Evolutionary conservation across 2,888 invertebrate species (phyloP).

Genomic region (Plagodis dolabraria): DNA sequence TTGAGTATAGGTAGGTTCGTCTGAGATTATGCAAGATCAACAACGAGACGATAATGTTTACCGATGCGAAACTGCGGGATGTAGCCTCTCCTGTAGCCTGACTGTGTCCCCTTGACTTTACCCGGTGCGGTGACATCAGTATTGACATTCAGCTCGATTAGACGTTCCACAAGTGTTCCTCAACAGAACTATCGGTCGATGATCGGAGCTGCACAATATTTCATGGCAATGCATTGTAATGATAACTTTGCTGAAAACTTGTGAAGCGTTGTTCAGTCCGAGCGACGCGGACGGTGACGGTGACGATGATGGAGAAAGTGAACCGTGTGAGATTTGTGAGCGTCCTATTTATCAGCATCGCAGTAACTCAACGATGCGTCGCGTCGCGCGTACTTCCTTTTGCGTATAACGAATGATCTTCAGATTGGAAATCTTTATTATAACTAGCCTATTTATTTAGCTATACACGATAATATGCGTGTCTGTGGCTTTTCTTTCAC

Average conservation of each 20-base stretch:
- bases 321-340: conserved; percentile 4
- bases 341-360: background rate
- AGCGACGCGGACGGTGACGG: background rate
- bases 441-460: background rate
- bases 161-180: background rate
- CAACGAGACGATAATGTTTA: conserved; percentile 21
- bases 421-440: background rate
- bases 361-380: background rate
- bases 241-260: conserved; percentile 62
- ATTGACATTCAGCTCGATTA: background rate
- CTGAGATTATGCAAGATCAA: conserved; percentile 23
- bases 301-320: conserved; percentile 7
- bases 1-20: conserved; percentile 1
- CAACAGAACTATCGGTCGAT: background rate
- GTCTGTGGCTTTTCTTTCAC: background rate
- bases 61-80: conserved; percentile 21
- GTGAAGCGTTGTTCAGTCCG: conserved; percentile 52
- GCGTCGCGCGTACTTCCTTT: background rate
- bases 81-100: conserved; percentile 5
- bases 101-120: background rate
- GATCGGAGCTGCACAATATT: background rate
- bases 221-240: conserved; percentile 39
- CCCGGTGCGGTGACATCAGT: conserved; percentile 3
- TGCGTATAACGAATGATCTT: background rate
- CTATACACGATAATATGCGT: background rate